Base-by-base conservation (phyloP, 2,888 invertebrate genomes). In the Acrocyrtus sp. region DNA sequence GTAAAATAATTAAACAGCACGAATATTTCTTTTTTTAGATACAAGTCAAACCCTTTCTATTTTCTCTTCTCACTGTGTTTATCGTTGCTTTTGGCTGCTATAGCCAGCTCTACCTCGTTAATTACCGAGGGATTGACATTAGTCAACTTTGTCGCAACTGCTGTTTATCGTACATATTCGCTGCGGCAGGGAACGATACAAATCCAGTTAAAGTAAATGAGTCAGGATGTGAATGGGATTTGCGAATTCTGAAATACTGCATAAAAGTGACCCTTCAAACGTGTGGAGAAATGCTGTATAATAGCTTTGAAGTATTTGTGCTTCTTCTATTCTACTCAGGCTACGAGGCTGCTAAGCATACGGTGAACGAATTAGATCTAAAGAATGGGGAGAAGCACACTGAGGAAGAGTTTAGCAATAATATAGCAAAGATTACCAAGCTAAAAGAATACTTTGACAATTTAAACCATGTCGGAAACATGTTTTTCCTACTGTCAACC, bases 261-360 rank as follows among this genome's bases (percentile, higher is more conserved):
- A 17, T 45, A 15, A 45, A 45, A 15, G 17, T 8, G 1, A 22
- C n/a, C 10, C n/a, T 22, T n/a, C 5, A 27, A 12, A 45, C 47
- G 2, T 58, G 58, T 45, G 58, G 45, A 22, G 58, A 58, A 27
- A 6, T 58, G 2, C 10, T 45, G 12, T 58, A 58, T 19, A 58
- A 58, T 22, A 41, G 58, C n/a, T 21, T 61, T 8, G 61, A 50
- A 22, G 29, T 24, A 1, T 47, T 61, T n/a, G 50, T 50, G 2
- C 27, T 61, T 24, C 39, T 61, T 10, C 6, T 61, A 15, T 29
- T 39, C 6, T n/a, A 50, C 8, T 24, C 61, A 22, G 61, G 61
- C 1, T 50, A 61, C 21, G 24, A 19, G 22, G 39, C 22, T 3
- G 50, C 50, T 39, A 61, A 50, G 39, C 4, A 61, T 34, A 39